A percentile compares a stretch with the other conserved stretches of the same genome.
These are phyloP conservation scores for Jacana jacana DNA, from an alignment of 2,113 vertebrate genomes.

Conservation along the genomic window DNA sequence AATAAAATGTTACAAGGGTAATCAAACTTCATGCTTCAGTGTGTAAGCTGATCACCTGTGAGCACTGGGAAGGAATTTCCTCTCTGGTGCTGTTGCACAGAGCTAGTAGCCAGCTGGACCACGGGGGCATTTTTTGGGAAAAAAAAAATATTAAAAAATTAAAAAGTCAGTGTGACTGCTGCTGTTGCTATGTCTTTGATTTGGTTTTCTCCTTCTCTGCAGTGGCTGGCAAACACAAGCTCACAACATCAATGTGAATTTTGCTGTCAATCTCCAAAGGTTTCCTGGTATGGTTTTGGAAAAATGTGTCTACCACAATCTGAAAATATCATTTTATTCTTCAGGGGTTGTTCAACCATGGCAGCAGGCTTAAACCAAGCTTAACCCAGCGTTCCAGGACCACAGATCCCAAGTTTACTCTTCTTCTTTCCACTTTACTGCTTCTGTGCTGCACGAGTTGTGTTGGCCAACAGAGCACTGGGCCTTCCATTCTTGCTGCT, in stretches of 20 bases:
- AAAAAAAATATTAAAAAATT: not conserved
- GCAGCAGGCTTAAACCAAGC: not conserved
- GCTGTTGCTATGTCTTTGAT: not conserved
- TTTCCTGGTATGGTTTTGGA: not conserved
- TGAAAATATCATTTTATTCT: not conserved
- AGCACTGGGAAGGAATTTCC: slow-evolving; percentile 58
- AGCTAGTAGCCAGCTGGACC: slow-evolving; percentile 28
- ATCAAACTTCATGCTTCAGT: slow-evolving; percentile 66
- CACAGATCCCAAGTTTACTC: not conserved
- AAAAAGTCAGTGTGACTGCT: not conserved
- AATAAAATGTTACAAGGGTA: slow-evolving; percentile 68
- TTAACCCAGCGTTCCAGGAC: not conserved
- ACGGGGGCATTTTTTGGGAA: not conserved
- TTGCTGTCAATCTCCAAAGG: not conserved
- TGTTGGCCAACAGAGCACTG: fast-evolving
- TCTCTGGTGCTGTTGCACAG: not conserved
- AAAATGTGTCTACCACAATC: fast-evolving
- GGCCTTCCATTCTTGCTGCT: not conserved
- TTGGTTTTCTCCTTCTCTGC: not conserved
- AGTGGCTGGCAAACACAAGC: not conserved
- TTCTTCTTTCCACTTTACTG: too few relatives aligned
- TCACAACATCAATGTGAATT: not conserved
- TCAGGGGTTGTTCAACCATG: not conserved
- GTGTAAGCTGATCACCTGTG: slow-evolving; percentile 65
- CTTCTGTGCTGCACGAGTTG: not conserved